Evolutionary conservation across 2,888 invertebrate species (phyloP), one percentile per base, ranked within the genome.

Genomic region (Palloptera scutellata): DNA sequence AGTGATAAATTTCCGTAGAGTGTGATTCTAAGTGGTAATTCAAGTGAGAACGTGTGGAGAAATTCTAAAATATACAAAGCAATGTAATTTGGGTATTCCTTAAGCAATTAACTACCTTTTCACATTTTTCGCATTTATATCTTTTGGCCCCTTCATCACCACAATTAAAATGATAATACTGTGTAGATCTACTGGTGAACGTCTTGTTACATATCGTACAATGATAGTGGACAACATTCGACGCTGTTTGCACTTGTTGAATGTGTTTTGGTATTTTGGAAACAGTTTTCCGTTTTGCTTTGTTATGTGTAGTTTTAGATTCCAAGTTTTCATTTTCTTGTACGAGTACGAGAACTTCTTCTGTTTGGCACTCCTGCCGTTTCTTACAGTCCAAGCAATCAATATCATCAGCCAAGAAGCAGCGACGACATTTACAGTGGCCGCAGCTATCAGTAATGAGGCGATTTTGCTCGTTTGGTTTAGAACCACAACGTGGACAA

Each of bases 401-500:
- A 48, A 87, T 84, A 73, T 88, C 90, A 79, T 93, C 92, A 19
- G 87, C 85, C 43, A 92, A 79, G 54, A 93, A 85, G 79, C 93
- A 93, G 72, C 88, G 84, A 75, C 92, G 89, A 82, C 92, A 93
- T 84, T 93, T 93, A 65, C 87, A 87, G 81, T 93, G 92, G 3
- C 92, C 93, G 82, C 93, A 93, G 60, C 87, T 87, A 80, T 93
- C 93, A 61, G 89, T 90, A 15, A 93, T 89, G 64, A 92, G 84
- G 64, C 92, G 86, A 76, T 89, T 89, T 67, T 86, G 84, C 8
- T 89, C 88, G 54, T 84, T 82, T 48, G 88, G 86, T 65, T 85
- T 70, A 12, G 69, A 71, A 55, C 54, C 60, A 53, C 70, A 70
- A 30, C 64, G 70, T 20, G 70, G 70, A 65, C 70, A 70, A 30